Conservation (phyloP, 35 echinoderm and acorn worm genomes). For the Ophioderma brevispina region DNA sequence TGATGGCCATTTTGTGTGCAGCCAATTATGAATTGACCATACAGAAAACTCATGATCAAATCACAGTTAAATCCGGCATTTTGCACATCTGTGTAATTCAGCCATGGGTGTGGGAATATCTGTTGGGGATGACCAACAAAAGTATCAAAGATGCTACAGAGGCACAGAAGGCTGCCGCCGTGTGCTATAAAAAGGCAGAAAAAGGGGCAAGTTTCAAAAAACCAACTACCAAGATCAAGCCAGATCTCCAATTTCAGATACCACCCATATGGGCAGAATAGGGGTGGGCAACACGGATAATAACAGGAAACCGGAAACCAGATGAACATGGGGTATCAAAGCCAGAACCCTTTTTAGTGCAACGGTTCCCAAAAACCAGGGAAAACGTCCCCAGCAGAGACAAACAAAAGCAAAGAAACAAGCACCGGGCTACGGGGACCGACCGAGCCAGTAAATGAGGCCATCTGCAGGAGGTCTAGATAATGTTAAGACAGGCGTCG, state of each 20-base stretch:
- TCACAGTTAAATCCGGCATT: conserved; percentile 9
- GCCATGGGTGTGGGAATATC: neutral
- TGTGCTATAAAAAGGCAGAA: no score
- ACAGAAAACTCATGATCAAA: conserved; percentile 35
- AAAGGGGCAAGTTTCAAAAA: no score
- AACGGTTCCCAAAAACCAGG: no score
- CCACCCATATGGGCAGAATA: neutral
- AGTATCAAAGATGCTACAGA: neutral
- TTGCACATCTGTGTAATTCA: no score
- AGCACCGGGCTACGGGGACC: neutral
- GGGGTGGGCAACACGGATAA: conserved; percentile 28
- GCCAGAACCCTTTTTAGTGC: conserved; percentile 27
- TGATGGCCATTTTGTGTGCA: neutral
- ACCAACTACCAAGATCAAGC: no score
- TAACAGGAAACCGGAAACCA: conserved; percentile 23
- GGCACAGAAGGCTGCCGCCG: neutral
- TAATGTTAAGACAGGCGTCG: no score
- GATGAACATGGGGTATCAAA: conserved; percentile 38
- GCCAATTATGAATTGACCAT: conserved; percentile 42
- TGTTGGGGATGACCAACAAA: neutral
- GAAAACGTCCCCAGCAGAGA: no score
- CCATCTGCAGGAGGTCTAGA: neutral
- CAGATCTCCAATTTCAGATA: neutral
- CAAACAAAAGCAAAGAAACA: neutral
- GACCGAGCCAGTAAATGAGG: no score